These are phyloP conservation scores for Synanthedon formicaeformis DNA, from an alignment of 2,888 invertebrate genomes.

Conservation along the genomic window DNA sequence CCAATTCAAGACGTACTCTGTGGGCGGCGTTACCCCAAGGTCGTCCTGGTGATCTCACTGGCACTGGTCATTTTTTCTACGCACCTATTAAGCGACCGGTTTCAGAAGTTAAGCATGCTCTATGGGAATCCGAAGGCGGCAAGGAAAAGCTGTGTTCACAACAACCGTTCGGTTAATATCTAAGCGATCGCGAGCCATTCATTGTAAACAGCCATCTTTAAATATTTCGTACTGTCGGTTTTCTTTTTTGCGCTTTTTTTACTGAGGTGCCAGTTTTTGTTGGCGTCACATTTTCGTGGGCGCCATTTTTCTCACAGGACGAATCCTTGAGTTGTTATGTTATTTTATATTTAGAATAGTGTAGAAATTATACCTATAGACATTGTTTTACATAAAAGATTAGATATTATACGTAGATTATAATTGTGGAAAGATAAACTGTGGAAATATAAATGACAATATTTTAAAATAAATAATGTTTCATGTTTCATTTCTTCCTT, in stretches of 20 bases:
- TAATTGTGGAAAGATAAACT: too few relatives aligned
- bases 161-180: conserved; percentile 22
- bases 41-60: conserved; percentile 54
- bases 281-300: conserved; percentile 40
- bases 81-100: conserved; percentile 32
- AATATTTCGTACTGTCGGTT: conserved; percentile 44
- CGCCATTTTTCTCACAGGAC: conserved; percentile 37
- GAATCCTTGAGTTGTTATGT: neutral
- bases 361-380: too few relatives aligned
- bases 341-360: too few relatives aligned
- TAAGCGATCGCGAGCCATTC: conserved; percentile 30
- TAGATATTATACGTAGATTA: too few relatives aligned
- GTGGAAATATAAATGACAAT: too few relatives aligned
- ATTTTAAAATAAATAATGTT: too few relatives aligned
- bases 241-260: conserved; percentile 23
- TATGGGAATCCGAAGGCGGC: conserved; percentile 15
- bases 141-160: conserved; percentile 15
- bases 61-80: conserved; percentile 48
- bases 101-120: conserved; percentile 21
- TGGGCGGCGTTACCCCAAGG: conserved; percentile 43
- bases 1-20: conserved; percentile 38
- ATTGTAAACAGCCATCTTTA: conserved; percentile 36
- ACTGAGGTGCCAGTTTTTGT: conserved; percentile 29
- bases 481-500: too few relatives aligned
- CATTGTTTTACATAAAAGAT: too few relatives aligned